A percentile compares a stretch with the other conserved stretches of the same genome.
These are phyloP conservation scores for Orthosia incerta DNA, from an alignment of 2,888 invertebrate species.

Conservation along the genomic window DNA sequence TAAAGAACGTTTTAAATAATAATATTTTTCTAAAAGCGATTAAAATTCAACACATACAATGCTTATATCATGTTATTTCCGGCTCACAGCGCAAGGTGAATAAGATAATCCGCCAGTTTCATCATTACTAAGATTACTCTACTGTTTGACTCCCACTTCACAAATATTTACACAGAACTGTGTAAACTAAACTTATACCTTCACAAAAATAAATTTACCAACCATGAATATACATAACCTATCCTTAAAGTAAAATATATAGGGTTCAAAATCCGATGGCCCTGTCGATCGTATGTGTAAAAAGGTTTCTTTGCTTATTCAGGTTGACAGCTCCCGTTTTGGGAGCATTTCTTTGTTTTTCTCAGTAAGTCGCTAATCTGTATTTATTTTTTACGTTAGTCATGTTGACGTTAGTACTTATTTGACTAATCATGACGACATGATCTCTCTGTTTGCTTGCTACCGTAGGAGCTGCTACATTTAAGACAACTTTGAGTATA, in stretches of 20 bases:
- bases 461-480: slow-evolving; percentile 33
- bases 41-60: slow-evolving; percentile 49
- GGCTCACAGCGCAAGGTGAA: slow-evolving; percentile 71
- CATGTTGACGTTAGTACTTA: slow-evolving; percentile 57
- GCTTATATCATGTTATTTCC: slow-evolving; percentile 68
- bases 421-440: slow-evolving; percentile 56
- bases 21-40: slow-evolving; percentile 16
- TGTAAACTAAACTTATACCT: slow-evolving; percentile 78
- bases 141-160: slow-evolving; percentile 79
- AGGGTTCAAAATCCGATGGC: slow-evolving; percentile 56
- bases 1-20: slow-evolving; percentile 1
- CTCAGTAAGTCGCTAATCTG: slow-evolving; percentile 80
- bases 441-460: slow-evolving; percentile 51
- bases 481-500: not conserved
- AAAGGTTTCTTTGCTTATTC: slow-evolving; percentile 56
- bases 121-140: slow-evolving; percentile 78
- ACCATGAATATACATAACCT: slow-evolving; percentile 37
- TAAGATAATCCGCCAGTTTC: slow-evolving; percentile 79
- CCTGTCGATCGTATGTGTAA: slow-evolving; percentile 27
- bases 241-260: not conserved
- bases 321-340: slow-evolving; percentile 85
- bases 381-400: slow-evolving; percentile 71
- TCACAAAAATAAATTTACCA: slow-evolving; percentile 67
- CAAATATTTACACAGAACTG: slow-evolving; percentile 84
- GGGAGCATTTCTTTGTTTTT: slow-evolving; percentile 80